Evolutionary conservation across 1,140 invertebrate genomes (phyloP), one percentile per base, ranked within the genome.

Genomic region (Phenacoccus solenopsis): DNA sequence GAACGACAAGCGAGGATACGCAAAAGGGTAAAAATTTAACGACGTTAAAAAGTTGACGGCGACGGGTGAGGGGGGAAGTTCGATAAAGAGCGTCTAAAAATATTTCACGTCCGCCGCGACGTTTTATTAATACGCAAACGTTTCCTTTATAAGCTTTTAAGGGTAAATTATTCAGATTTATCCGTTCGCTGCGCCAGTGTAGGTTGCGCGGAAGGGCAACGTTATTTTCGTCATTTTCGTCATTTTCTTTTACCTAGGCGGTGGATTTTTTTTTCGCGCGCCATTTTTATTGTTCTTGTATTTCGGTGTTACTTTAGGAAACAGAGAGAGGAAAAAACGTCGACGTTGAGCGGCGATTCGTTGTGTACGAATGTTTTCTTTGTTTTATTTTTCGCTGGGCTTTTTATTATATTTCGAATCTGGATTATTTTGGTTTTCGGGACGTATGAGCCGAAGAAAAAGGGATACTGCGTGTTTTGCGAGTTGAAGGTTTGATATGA

Each of bases 121-220:
- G 38, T 49, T 49, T 49, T 49, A 49, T 49, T 49, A 49, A 49
- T 49, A 49, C 38, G 38, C 38, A 49, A 49, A 49, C 20, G 38
- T 49, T 49, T 49, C 38, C 38, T 49, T 49, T 49, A 49, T 49
- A 49, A 49, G 38, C 38, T 49, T 49, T 49, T 49, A 49, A 49
- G 38, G 38, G 38, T 49, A 49, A 49, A 49, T 49, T 49, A 49
- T 49, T 49, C 38, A 49, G 38, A 49, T 49, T 49, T 49, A n/a
- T 49, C 38, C 38, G 12, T 49, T 49, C 38, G 38, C 20, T 49
- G 38, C 38, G 13, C 20, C 20, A 10, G 20, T 5, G 38, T 49
- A 10, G 13, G 13, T 49, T 16, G 38, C 5, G 13, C n/a, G n/a
- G n/a, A n/a, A n/a, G n/a, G n/a, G 38, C 38, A 2, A 9, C 38